Percentiles rank a stretch among this genome's conserved stretches.
These are phyloP conservation scores for Bombus superbus DNA, from an alignment of 1,140 invertebrate genomes.

Conservation along the genomic window DNA sequence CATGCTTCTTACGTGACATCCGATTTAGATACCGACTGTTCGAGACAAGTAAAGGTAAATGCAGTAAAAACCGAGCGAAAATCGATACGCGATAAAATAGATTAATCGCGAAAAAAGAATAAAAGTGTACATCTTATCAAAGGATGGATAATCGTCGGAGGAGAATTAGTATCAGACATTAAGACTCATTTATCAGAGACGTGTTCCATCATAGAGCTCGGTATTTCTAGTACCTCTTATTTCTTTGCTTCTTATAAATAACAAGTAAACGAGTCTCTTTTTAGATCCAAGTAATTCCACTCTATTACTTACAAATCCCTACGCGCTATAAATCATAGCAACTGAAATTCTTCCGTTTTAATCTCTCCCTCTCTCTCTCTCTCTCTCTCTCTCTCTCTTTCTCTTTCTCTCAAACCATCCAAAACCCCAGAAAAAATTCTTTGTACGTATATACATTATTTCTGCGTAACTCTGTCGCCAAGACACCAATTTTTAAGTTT, in stretches of 20 bases:
- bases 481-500: too few species aligned
- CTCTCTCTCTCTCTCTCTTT: background rate
- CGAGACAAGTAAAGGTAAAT: too few species aligned
- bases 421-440: too few species aligned
- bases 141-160: background rate
- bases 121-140: background rate
- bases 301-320: background rate
- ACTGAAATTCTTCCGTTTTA: background rate
- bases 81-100: background rate
- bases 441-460: too few species aligned
- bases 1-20: background rate
- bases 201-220: background rate
- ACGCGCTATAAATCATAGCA: background rate
- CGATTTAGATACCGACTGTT: background rate
- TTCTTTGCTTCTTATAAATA: background rate
- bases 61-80: background rate
- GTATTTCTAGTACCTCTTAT: background rate
- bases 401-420: background rate
- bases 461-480: too few species aligned
- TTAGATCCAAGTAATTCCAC: background rate
- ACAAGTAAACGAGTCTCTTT: background rate
- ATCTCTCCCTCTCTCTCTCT: background rate
- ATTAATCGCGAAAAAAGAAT: too few species aligned
- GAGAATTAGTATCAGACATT: constrained; percentile 2
- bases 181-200: background rate